Evolutionary conservation across 2,113 vertebrate species (phyloP).

Genomic region (Lynx canadensis): DNA sequence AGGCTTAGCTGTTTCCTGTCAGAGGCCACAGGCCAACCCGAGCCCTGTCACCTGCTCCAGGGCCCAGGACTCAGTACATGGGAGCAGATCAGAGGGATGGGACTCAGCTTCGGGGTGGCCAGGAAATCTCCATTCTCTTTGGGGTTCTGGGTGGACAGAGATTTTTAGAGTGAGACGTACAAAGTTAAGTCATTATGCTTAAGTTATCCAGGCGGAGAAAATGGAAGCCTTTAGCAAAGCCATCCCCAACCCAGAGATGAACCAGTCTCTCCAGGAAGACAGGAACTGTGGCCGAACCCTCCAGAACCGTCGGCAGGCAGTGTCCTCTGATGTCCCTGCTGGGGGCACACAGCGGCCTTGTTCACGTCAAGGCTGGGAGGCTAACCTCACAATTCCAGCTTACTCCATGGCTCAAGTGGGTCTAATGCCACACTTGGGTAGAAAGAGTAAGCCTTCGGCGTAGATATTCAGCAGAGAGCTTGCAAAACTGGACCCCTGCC

Average conservation of each 20-base stretch:
- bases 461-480: not conserved
- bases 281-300: no score
- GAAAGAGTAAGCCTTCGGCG: not conserved
- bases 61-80: not conserved
- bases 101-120: not conserved
- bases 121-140: not conserved
- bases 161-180: not conserved
- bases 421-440: not conserved
- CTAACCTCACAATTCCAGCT: not conserved
- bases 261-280: not conserved
- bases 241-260: not conserved
- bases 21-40: not conserved
- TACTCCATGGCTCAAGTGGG: not conserved
- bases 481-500: not conserved
- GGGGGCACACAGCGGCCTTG: not conserved
- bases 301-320: not conserved
- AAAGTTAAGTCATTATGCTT: not conserved
- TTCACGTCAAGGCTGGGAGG: not conserved
- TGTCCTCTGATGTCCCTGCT: not conserved
- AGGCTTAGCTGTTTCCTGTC: not conserved
- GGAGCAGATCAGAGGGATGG: not conserved
- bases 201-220: conserved; percentile 4
- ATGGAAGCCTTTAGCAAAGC: not conserved
- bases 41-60: not conserved
- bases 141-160: not conserved